Conservation (phyloP, 2,113 vertebrate genomes). For the Butorides virescens region DNA sequence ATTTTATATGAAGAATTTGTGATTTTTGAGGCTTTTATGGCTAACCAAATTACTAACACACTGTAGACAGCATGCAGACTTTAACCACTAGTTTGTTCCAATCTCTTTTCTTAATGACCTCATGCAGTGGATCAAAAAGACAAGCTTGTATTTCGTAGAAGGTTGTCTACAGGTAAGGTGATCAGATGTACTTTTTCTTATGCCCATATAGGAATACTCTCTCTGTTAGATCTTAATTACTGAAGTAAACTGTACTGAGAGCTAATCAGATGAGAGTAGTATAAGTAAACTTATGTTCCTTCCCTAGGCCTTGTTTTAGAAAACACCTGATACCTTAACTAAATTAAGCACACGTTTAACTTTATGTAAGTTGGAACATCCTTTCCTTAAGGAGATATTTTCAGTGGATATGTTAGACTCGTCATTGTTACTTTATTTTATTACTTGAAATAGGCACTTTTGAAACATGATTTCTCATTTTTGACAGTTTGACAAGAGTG, state of each 20-base stretch:
- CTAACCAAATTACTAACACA: not conserved
- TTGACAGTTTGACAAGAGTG: not conserved
- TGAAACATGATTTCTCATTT: not conserved
- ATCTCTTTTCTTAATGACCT: not conserved
- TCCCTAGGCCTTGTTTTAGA: not conserved
- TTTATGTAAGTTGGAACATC: not conserved
- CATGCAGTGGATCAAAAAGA: not conserved
- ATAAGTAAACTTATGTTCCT: not conserved
- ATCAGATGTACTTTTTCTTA: not conserved
- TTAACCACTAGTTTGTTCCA: not conserved
- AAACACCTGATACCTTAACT: not conserved
- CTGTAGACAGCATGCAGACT: not conserved
- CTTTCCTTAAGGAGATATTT: not conserved
- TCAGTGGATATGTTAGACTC: not conserved
- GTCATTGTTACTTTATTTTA: not conserved
- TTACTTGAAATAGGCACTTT: not conserved
- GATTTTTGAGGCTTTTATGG: not conserved
- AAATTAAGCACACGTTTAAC: not conserved
- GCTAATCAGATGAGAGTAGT: not conserved
- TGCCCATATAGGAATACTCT: not conserved
- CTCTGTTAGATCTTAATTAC: not conserved
- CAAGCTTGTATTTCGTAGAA: not conserved
- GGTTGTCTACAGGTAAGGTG: not conserved
- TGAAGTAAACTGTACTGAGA: not conserved
- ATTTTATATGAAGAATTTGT: not conserved